Base-by-base conservation (phyloP, 2,113 vertebrate genomes). In the Gyps fulvus region DNA sequence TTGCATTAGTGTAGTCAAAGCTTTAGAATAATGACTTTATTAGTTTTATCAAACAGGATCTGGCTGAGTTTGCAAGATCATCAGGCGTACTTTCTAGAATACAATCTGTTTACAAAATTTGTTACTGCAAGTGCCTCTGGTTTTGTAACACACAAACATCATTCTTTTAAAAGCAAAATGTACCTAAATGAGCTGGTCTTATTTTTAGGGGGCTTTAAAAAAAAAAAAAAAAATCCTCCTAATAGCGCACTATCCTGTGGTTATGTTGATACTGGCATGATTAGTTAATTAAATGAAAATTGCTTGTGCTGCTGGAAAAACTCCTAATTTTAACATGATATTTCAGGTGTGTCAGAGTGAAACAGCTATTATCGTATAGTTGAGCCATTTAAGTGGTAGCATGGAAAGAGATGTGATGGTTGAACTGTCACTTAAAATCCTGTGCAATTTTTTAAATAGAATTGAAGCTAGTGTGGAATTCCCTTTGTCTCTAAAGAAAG, bases 321-420 rank as follows among this genome's bases (percentile, higher is more conserved):
- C 9, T 31, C 42, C 3, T 1, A 22, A 22, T 72, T n/a, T 82
- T 19, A 18, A 4, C 3, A 0, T 34, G 50, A 6, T 31, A 22
- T 58, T 88, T 31, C 34, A 22, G 15, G 27, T 47, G 7, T 66
- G 6, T 66, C 26, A 18, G n/a, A 87, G n/a, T 38, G 32, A 47
- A 59, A 62, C 32, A 25, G 10, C 27, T 66, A 2, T 85, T 85
- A 23, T 1, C 6, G 4, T n/a, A 4, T 20, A 50, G 15, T 32
- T 47, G 22, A 32, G 21, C 61, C 17, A 13, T 13, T 57, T 13
- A 23, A 62, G 12, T n/a, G 32, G 5, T 27, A 40, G 38, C 9
- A 7, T 40, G 43, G 34, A 12, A 86, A 34, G 9, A 90, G 29
- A 42, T 62, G 34, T 76, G 23, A 16, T 67, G 66, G n/a, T 58